Percentiles rank a stretch among this genome's conserved stretches.
phyloP scores from a whole-genome alignment of 2,113 vertebrate species.

The Peromyscus polionotus region DNA sequence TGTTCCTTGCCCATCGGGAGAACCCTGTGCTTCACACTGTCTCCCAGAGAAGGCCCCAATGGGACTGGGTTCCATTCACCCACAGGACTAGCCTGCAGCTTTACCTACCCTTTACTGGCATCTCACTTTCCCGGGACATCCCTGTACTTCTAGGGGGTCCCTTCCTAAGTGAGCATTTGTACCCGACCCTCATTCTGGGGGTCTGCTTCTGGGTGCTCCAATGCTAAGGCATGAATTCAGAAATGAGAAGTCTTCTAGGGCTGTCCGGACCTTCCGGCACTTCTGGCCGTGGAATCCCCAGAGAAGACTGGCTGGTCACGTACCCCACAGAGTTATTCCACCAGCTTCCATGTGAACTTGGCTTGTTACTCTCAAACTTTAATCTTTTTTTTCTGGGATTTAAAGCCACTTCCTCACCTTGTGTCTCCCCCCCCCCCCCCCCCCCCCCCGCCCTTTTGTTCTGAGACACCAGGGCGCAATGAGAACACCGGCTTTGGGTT shows the following conservation, averaged over 20 bases:
- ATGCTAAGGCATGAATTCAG: background rate
- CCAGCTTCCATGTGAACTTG: background rate
- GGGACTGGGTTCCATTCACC: background rate
- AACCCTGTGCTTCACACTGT: background rate
- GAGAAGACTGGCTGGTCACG: background rate
- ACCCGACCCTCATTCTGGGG: background rate
- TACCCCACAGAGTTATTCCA: background rate
- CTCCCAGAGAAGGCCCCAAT: background rate
- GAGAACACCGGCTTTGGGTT: background rate
- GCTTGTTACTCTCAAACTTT: slow-evolving; percentile 1
- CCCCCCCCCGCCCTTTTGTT: background rate
- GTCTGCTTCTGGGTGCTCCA: background rate
- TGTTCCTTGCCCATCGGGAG: background rate
- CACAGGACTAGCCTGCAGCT: background rate
- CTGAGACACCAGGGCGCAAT: slow-evolving; percentile 2
- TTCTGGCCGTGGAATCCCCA: background rate
- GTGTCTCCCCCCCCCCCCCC: background rate
- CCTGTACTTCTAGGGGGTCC: background rate
- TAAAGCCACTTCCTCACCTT: slow-evolving; percentile 54
- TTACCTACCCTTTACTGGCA: background rate
- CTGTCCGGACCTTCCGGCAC: background rate
- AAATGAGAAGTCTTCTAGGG: background rate
- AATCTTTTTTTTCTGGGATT: slow-evolving; percentile 38
- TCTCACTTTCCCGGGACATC: background rate
- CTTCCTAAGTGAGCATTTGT: background rate